Base-by-base conservation (phyloP, 2,888 invertebrate species). In the Xanthia icteritia region DNA sequence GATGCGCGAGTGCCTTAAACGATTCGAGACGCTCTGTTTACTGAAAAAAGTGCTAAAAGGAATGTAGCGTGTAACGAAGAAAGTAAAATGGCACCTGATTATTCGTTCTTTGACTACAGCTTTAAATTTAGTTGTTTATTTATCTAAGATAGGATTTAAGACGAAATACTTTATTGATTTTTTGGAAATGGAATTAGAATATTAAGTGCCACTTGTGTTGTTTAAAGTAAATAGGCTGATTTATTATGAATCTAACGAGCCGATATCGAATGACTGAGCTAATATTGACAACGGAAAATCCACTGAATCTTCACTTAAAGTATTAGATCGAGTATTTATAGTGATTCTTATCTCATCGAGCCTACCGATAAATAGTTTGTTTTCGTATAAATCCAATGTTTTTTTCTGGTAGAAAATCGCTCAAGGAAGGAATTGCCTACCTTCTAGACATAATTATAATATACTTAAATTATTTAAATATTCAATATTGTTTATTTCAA, bases 1-100 rank as follows among this genome's bases (percentile, higher is more conserved):
- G 84, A 86, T 82, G 77, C 86, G 73, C 76, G 76, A 85, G 80
- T 36, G 48, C 83, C 76, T 88, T 86, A 86, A 82, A 77, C 79
- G 84, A 88, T 87, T 86, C 73, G 82, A 85, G 73, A 72, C 66
- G 77, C 68, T 79, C 81, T 77, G 74, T 68, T 77, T 73, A 76
- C 67, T 67, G 75, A 81, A 77, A 86, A 78, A 84, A 76, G 73
- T 73, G 73, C 27, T 76, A 66, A 71, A 85, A 79, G 42, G 69
- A 79, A 79, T 83, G 73, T 48, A 56, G 70, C 63, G 68, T 72
- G 39, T 71, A 39, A 69, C 13, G 63, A 82, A 64, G 83, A 82
- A 85, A 77, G 82, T 74, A 77, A 75, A 73, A 75, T 76, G 17
- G 48, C 42, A 77, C 67, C n/a, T 45, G 68, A 27, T 15, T 20